These are phyloP conservation scores for Heliangelus exortis DNA, from an alignment of 2,797 vertebrate genomes.

Conservation along the genomic window DNA sequence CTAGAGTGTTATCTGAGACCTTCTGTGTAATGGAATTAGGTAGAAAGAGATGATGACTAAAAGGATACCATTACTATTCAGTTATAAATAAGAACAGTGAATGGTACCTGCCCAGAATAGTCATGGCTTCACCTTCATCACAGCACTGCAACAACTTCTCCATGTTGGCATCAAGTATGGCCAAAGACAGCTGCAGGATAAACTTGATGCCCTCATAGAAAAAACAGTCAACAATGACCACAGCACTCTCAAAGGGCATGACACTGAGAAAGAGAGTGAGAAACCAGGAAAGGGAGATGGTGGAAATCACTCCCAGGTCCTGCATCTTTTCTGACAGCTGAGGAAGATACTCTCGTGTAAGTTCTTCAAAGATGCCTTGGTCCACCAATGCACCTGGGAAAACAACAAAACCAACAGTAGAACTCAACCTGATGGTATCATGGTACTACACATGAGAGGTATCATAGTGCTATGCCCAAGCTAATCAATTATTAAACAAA, in stretches of 20 bases:
- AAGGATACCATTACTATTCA: not conserved
- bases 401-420: not conserved
- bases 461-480: not conserved
- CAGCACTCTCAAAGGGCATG: slow-evolving; percentile 97
- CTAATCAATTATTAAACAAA: not conserved
- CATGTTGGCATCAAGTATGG: slow-evolving; percentile 94
- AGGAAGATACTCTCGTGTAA: slow-evolving; percentile 89
- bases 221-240: slow-evolving; percentile 94
- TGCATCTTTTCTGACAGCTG: slow-evolving; percentile 95
- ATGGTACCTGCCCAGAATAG: slow-evolving; percentile 91
- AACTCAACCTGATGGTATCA: not conserved
- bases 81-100: slow-evolving; percentile 19
- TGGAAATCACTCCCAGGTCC: slow-evolving; percentile 94
- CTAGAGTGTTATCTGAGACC: not conserved
- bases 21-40: not conserved
- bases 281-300: slow-evolving; percentile 98
- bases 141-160: slow-evolving; percentile 87
- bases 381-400: slow-evolving; percentile 92
- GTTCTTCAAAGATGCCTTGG: slow-evolving; percentile 96
- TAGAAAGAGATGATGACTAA: not conserved
- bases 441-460: not conserved
- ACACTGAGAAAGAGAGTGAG: slow-evolving; percentile 97
- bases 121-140: slow-evolving; percentile 98
- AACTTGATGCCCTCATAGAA: slow-evolving; percentile 98
- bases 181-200: slow-evolving; percentile 93